Conservation (phyloP, 2,888 invertebrate species). For the Eristalinus aeneus region DNA sequence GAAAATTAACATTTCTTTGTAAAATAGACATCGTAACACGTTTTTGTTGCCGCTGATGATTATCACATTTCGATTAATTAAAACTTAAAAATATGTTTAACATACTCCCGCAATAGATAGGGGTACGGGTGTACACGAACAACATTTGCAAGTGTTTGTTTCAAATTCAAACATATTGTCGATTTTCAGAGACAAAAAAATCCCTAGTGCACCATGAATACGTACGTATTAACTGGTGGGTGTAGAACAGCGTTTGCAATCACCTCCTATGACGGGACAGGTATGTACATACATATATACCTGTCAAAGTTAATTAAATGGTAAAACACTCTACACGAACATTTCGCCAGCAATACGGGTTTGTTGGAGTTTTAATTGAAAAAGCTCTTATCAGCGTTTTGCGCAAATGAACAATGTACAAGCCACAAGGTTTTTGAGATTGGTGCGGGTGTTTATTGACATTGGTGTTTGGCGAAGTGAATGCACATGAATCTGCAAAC, state of each 20-base stretch:
- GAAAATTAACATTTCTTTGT: background rate
- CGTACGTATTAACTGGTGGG: background rate
- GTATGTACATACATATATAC: background rate
- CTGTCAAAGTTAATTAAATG: constrained; percentile 40
- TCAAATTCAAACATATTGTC: background rate
- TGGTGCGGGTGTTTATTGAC: background rate
- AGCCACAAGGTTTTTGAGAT: background rate
- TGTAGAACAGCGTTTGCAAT: constrained; percentile 3
- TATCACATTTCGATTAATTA: background rate
- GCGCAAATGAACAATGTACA: constrained; percentile 20
- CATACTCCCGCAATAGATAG: background rate
- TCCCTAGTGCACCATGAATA: background rate
- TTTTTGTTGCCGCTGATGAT: background rate
- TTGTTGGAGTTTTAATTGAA: constrained; percentile 32
- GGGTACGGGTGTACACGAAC: background rate
- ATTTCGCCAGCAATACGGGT: constrained; percentile 10
- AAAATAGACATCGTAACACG: background rate
- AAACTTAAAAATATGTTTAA: background rate
- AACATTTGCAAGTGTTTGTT: background rate
- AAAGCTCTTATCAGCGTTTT: constrained; percentile 31
- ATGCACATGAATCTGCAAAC: background rate
- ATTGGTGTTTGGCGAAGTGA: background rate
- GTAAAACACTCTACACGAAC: constrained; percentile 36
- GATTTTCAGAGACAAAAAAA: background rate
- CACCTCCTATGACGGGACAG: constrained; percentile 12